phyloP scores from a whole-genome alignment of 2,797 vertebrate genomes.

The Esox lucius region DNA sequence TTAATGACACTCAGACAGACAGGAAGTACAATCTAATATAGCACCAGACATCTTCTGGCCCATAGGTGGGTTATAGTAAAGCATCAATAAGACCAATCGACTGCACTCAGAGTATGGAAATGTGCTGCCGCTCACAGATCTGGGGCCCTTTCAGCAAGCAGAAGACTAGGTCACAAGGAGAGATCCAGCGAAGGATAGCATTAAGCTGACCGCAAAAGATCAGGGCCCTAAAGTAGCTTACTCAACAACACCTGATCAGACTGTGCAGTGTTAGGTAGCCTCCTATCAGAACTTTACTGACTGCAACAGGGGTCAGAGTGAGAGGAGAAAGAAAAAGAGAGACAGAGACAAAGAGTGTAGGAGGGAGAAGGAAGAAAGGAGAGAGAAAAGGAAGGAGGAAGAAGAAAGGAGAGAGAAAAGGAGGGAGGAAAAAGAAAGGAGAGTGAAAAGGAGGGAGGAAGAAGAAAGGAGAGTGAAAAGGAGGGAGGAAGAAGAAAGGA shows the following conservation, averaged over 20 bases:
- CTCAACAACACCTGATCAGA: constrained; percentile 83
- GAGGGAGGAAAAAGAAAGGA: constrained; percentile 6
- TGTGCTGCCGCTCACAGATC: constrained; percentile 44
- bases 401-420: too few species aligned
- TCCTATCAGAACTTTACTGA: constrained; percentile 74
- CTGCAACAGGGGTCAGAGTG: constrained; percentile 76
- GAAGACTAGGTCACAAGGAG: constrained; percentile 71
- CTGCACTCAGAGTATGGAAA: constrained; percentile 15
- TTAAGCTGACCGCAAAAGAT: constrained; percentile 82
- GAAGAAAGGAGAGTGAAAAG: constrained; percentile 6
- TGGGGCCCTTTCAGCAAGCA: constrained; percentile 47
- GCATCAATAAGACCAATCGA: constrained; percentile 42
- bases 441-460: neutral
- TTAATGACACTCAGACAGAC: neutral
- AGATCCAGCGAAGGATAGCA: constrained; percentile 76
- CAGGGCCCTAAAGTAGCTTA: constrained; percentile 74
- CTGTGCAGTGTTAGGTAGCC: constrained; percentile 78
- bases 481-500: neutral
- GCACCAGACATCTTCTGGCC: neutral
- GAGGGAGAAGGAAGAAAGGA: neutral
- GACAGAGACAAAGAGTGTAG: constrained; percentile 12
- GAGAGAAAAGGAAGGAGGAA: neutral
- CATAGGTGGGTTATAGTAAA: neutral
- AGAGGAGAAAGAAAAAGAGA: constrained; percentile 33
- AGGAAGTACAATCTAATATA: neutral